These are phyloP conservation scores for Neosalanx taihuensis DNA, from an alignment of 2,797 vertebrate genomes.

Conservation along the genomic window DNA sequence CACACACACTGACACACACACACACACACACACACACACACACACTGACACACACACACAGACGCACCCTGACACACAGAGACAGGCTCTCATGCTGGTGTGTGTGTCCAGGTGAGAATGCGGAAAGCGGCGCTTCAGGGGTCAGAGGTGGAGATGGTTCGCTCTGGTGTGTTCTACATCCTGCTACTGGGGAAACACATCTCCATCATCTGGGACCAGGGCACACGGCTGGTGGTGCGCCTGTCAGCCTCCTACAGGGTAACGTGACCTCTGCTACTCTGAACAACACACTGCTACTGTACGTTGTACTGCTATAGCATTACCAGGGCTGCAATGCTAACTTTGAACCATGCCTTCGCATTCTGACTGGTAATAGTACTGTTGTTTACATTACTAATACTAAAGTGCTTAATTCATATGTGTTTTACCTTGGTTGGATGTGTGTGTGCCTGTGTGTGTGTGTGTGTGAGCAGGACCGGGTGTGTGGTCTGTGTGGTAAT, in stretches of 20 bases:
- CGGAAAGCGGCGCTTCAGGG: slow-evolving; percentile 75
- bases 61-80: slow-evolving; percentile 2
- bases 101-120: slow-evolving; percentile 78
- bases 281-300: neutral
- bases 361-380: neutral
- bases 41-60: slow-evolving; percentile 6
- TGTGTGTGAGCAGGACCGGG: slow-evolving; percentile 72
- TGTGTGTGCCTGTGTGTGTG: neutral
- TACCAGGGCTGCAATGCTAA: too few species aligned
- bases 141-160: slow-evolving; percentile 82
- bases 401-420: neutral
- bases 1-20: too few species aligned
- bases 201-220: slow-evolving; percentile 87
- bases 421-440: too few species aligned
- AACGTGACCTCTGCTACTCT: slow-evolving; percentile 1
- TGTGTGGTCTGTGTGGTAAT: slow-evolving; percentile 96
- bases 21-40: neutral
- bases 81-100: slow-evolving; percentile 3
- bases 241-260: slow-evolving; percentile 83
- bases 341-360: too few species aligned
- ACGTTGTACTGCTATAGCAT: neutral
- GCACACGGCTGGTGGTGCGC: slow-evolving; percentile 80
- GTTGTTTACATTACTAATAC: neutral
- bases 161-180: slow-evolving; percentile 84
- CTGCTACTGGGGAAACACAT: slow-evolving; percentile 82